phyloP scores from a whole-genome alignment of 2,888 invertebrate genomes.

The Ectropis crepuscularia region DNA sequence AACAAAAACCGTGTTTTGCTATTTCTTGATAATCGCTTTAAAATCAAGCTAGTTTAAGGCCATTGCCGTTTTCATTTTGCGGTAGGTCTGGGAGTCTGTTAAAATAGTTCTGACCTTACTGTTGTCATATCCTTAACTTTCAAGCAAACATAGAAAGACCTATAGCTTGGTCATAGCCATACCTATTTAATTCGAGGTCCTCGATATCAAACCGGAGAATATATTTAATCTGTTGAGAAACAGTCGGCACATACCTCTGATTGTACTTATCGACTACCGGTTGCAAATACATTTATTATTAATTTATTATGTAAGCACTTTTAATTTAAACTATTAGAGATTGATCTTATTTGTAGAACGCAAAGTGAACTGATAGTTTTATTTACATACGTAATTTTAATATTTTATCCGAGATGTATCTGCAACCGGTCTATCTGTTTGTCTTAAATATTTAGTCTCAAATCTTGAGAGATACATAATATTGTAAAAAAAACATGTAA shows the following conservation, averaged over 20 bases:
- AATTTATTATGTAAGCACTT: constrained; percentile 9
- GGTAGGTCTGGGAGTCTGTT: too few species aligned
- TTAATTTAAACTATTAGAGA: constrained; percentile 11
- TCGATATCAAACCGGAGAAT: constrained; percentile 4
- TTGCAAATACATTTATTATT: constrained; percentile 22
- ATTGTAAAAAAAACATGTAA: constrained; percentile 14
- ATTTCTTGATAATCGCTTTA: too few species aligned
- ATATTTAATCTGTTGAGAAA: constrained; percentile 2
- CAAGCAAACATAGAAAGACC: too few species aligned
- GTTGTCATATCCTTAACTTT: too few species aligned
- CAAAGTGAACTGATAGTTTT: constrained; percentile 38
- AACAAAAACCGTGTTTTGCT: too few species aligned
- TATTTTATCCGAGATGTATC: constrained; percentile 17
- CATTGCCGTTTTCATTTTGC: too few species aligned
- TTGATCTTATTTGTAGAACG: constrained; percentile 9
- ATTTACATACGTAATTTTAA: constrained; percentile 29
- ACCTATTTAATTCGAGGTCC: too few species aligned
- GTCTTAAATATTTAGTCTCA: constrained; percentile 21
- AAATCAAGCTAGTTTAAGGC: too few species aligned
- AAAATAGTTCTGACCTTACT: too few species aligned
- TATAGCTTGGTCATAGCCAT: too few species aligned
- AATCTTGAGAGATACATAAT: constrained; percentile 11
- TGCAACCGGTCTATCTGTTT: constrained; percentile 27
- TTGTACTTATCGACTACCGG: constrained; percentile 22
- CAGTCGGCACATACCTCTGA: constrained; percentile 28